phyloP scores from a whole-genome alignment of 2,888 invertebrate genomes.

The Synanthedon myopaeformis region DNA sequence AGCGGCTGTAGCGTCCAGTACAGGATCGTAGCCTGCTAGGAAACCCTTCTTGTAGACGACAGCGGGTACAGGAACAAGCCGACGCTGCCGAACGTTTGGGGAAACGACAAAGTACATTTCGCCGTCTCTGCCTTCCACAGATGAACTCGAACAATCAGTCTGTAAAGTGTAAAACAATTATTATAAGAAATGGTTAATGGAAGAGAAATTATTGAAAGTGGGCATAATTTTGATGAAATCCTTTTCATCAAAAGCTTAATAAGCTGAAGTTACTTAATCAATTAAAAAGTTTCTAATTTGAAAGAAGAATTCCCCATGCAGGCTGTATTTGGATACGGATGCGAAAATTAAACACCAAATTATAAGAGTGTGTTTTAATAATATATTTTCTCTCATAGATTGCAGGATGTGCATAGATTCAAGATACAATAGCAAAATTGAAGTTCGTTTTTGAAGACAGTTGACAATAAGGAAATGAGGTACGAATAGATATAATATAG shows the following conservation, averaged over 20 bases:
- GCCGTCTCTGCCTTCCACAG: constrained; percentile 82
- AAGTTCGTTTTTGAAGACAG: too few species aligned
- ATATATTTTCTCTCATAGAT: too few species aligned
- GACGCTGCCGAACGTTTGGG: constrained; percentile 81
- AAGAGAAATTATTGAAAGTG: not conserved
- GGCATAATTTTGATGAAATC: not conserved
- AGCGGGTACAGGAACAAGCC: constrained; percentile 86
- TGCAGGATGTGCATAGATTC: too few species aligned
- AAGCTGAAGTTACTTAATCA: too few species aligned
- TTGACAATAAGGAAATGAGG: too few species aligned
- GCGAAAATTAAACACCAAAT: too few species aligned
- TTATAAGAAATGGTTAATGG: not conserved
- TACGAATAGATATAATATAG: too few species aligned
- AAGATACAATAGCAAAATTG: too few species aligned
- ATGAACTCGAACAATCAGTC: constrained; percentile 82
- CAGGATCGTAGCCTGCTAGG: constrained; percentile 86
- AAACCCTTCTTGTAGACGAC: constrained; percentile 82
- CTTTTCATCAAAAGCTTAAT: not conserved
- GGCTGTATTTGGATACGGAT: too few species aligned
- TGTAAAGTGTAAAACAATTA: constrained; percentile 44
- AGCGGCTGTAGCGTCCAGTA: constrained; percentile 85
- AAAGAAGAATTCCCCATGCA: too few species aligned
- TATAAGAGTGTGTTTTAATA: too few species aligned
- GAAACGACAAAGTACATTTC: constrained; percentile 89
- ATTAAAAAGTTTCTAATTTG: too few species aligned